Evolutionary conservation across 2,888 invertebrate species (phyloP), one percentile per base, ranked within the genome.

Genomic region (Mamestra brassicae): DNA sequence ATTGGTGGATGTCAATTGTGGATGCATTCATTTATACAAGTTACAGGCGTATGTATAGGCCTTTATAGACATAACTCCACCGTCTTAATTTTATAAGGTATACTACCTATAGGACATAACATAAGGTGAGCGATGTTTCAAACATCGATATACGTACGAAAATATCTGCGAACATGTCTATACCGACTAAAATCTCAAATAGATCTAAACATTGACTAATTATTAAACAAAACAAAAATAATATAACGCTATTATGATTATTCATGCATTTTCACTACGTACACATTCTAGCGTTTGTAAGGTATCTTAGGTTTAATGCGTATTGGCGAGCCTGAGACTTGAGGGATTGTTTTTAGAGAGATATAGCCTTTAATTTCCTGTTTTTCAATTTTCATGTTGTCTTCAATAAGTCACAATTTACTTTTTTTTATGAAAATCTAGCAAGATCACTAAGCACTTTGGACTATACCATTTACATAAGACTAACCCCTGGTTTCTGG

Each of bases 201-300:
- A 90, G 88, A 89, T 91, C 92, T 93, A 94, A 92, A 94, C 91
- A 93, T 92, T 92, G 92, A 93, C 94, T 94, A 93, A 91, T 89
- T 89, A 87, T 90, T 84, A 90, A 92, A 92, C 89, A 90, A 93
- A 93, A 92, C 81, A 90, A 90, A 81, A 84, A 60, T 13, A 13
- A 80, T 73, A 90, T 85, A 90, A 89, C 78, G 85, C 92, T 92
- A 92, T 89, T 85, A 88, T 88, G 89, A 90, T 90, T 89, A 91
- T 73, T 90, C 92, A 94, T 92, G 93, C 93, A 92, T 90, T 76
- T 93, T 92, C 78, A 90, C 93, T 94, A 95, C 83, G 94, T 94
- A 95, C 88, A 90, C 88, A 88, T 90, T 88, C 95, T 95, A 95
- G 95, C 95, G 93, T 92, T 93, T 90, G 88, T 91, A 90, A 90